These are phyloP conservation scores for Pollenia amentaria DNA, from an alignment of 2,888 invertebrate species.

Conservation along the genomic window DNA sequence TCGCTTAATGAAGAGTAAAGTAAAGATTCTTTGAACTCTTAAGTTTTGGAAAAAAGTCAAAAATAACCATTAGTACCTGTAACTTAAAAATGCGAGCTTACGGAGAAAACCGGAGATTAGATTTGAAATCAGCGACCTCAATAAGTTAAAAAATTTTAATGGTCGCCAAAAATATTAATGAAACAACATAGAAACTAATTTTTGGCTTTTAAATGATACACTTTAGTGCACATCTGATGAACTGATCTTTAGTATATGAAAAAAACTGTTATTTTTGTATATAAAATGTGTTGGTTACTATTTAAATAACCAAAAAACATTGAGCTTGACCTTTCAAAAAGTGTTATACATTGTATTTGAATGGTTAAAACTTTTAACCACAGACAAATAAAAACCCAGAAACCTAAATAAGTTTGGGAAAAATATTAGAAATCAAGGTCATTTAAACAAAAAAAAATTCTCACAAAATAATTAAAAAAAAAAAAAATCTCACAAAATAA, in stretches of 20 bases:
- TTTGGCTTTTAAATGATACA: slow-evolving; percentile 11
- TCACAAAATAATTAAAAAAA: slow-evolving; percentile 34
- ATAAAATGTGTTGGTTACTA: slow-evolving; percentile 3
- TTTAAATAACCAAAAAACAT: slow-evolving; percentile 24
- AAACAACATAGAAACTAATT: neutral
- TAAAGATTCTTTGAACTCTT: no score
- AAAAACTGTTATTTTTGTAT: neutral
- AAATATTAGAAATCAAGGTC: slow-evolving; percentile 58
- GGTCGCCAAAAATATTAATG: neutral
- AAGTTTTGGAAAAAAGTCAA: no score
- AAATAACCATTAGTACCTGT: no score
- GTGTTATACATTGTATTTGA: slow-evolving; percentile 23
- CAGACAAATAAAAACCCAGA: slow-evolving; percentile 32
- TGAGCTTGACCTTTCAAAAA: slow-evolving; percentile 66
- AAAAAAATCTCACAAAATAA: slow-evolving; percentile 30
- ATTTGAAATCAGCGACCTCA: no score
- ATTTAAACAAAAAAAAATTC: slow-evolving; percentile 5
- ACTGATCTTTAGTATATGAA: neutral
- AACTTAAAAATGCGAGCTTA: no score
- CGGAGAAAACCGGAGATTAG: no score
- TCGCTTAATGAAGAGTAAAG: no score
- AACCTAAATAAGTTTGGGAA: slow-evolving; percentile 46
- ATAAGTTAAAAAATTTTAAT: no score
- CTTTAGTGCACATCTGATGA: slow-evolving; percentile 29
- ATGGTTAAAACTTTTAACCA: neutral